These are phyloP conservation scores for Tuta absoluta DNA, from an alignment of 2,888 invertebrate species.

Conservation along the genomic window DNA sequence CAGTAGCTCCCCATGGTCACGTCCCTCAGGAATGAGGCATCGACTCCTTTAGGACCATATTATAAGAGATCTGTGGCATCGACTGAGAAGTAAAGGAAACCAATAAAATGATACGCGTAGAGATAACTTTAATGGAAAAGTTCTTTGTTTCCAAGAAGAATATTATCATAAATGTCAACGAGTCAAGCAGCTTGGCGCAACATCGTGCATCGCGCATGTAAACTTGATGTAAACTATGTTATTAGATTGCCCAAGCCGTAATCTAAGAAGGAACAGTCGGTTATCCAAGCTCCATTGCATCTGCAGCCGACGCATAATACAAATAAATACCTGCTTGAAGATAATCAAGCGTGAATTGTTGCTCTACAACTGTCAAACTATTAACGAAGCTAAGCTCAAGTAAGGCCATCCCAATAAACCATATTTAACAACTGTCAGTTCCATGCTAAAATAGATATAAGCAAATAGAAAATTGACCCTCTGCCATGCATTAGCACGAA, in stretches of 20 bases:
- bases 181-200: constrained; percentile 7
- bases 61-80: too few species aligned
- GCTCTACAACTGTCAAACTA: neutral
- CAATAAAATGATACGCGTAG: too few species aligned
- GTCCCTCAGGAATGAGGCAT: too few species aligned
- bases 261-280: neutral
- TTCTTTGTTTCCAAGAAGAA: constrained; percentile 5
- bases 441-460: too few species aligned
- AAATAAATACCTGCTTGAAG: neutral
- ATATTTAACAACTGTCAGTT: too few species aligned
- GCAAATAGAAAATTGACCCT: too few species aligned
- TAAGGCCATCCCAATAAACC: too few species aligned
- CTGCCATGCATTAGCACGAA: too few species aligned
- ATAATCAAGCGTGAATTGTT: constrained; percentile 1
- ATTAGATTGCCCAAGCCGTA: constrained; percentile 20
- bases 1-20: too few species aligned
- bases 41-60: too few species aligned
- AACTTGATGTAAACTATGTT: constrained; percentile 18
- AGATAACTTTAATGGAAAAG: neutral
- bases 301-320: constrained; percentile 14
- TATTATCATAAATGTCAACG: constrained; percentile 4
- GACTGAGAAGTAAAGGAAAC: too few species aligned
- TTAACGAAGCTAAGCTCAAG: too few species aligned
- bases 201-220: constrained; percentile 1
- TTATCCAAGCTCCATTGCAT: constrained; percentile 23